phyloP scores from a whole-genome alignment of 2,888 invertebrate species.

The Plebejus argus region DNA sequence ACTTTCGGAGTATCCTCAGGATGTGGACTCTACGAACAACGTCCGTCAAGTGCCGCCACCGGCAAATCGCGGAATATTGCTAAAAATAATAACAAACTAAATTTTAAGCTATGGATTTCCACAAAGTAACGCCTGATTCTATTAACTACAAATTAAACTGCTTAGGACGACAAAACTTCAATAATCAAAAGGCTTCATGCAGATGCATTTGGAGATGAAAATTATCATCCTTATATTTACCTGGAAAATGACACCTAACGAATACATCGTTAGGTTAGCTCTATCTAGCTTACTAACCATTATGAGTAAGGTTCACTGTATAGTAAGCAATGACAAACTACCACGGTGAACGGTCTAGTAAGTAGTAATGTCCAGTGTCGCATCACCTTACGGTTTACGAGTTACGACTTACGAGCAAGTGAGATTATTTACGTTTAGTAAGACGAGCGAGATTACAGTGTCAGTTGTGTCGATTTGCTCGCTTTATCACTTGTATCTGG shows the following conservation, averaged over 20 bases:
- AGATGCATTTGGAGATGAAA: too few relatives aligned
- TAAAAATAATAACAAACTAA: too few relatives aligned
- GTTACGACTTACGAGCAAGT: too few relatives aligned
- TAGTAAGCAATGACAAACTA: not conserved
- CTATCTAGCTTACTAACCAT: not conserved
- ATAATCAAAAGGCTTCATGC: too few relatives aligned
- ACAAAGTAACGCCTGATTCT: too few relatives aligned
- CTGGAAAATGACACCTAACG: not conserved
- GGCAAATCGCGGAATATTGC: too few relatives aligned
- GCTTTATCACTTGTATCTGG: slow-evolving; percentile 13
- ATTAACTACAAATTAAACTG: not conserved
- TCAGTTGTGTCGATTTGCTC: not conserved
- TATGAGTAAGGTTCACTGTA: not conserved
- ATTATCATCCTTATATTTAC: too few relatives aligned
- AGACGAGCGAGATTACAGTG: slow-evolving; percentile 1
- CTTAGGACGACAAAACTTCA: not conserved
- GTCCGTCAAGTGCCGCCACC: too few relatives aligned
- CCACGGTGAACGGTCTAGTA: too few relatives aligned
- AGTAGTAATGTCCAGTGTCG: not conserved
- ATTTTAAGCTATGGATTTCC: too few relatives aligned
- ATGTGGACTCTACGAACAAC: too few relatives aligned
- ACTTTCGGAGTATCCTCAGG: too few relatives aligned
- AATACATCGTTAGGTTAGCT: not conserved
- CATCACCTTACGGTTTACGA: not conserved
- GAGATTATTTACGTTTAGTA: not conserved